phyloP scores from a whole-genome alignment of 1,140 invertebrate genomes.

The Myzus persicae region DNA sequence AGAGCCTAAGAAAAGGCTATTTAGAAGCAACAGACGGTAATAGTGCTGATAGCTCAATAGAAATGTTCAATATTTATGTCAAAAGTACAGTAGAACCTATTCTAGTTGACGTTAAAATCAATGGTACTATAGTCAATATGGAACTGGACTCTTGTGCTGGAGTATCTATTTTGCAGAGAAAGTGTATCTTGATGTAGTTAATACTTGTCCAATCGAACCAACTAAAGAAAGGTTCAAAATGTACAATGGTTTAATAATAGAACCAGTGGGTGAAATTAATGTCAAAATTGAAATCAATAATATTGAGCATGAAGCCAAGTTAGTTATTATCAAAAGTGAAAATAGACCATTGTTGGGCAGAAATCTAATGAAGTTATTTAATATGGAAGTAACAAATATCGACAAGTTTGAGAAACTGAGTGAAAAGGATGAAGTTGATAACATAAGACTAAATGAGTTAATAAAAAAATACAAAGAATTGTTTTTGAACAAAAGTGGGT shows the following conservation, averaged over 20 bases:
- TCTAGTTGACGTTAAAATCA: not conserved
- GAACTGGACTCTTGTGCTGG: not conserved
- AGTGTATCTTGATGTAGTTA: too few species aligned
- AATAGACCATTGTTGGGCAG: not conserved
- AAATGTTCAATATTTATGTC: not conserved
- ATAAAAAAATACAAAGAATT: not conserved
- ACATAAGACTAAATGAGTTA: not conserved
- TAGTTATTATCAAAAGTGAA: not conserved
- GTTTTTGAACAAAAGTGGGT: not conserved
- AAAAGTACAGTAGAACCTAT: not conserved
- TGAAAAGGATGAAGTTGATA: not conserved
- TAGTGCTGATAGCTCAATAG: not conserved
- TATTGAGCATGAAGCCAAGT: not conserved
- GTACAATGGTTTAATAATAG: not conserved
- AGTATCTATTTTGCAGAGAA: not conserved
- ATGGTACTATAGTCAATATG: not conserved
- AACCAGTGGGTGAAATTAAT: not conserved
- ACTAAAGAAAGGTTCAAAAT: not conserved
- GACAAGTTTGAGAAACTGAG: not conserved
- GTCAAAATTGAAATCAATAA: not conserved
- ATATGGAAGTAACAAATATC: not conserved
- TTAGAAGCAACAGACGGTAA: not conserved
- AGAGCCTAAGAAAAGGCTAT: not conserved
- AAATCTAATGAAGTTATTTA: not conserved
- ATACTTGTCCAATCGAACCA: not conserved